Base-by-base conservation (phyloP, 1,140 invertebrate species). In the Microplitis mediator region DNA sequence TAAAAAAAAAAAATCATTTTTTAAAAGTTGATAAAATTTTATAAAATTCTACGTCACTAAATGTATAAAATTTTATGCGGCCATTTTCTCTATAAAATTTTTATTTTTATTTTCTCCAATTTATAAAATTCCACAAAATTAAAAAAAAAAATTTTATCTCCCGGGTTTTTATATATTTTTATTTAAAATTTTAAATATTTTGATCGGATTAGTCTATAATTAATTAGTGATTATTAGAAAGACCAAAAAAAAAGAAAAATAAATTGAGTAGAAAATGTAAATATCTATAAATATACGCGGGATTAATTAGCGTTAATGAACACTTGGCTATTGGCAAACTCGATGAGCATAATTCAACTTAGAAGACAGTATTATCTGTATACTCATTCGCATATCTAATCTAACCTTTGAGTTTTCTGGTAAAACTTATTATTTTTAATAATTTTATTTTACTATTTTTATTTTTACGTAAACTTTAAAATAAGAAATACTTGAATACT, bases 271-370 rank as follows among this genome's bases (percentile, higher is more conserved):
- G 6, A 45, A 45, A 8, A 45, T 45, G 5, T 6, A 31, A 6
- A 32, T 31, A 14, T 63, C 32, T 36, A 36, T 36, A 36, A 31
- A 63, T 80, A 63, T 11, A 4, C 32, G 5, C 45, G 50, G 75
- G 69, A 84, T 82, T 83, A 83, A 83, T 84, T 84, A 84, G 69
- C 79, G 75, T 79, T 81, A 83, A 83, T 81, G 78, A 82, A 81
- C 79, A 79, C 76, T 80, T 78, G 79, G 62, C 69, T 76, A 80
- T 84, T 78, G 81, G 75, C 77, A 63, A 60, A 74, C 82, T 70
- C 80, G 75, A 76, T 69, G 54, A 77, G 67, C 76, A 80, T 82
- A 83, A 78, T 78, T 83, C 62, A 73, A 68, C 31, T 31, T 6
- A 32, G n/a, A 62, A 73, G 58, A 73, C 65, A 69, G 68, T n/a